phyloP scores from a whole-genome alignment of 2,888 invertebrate species.

The Ephialtes manifestator region DNA sequence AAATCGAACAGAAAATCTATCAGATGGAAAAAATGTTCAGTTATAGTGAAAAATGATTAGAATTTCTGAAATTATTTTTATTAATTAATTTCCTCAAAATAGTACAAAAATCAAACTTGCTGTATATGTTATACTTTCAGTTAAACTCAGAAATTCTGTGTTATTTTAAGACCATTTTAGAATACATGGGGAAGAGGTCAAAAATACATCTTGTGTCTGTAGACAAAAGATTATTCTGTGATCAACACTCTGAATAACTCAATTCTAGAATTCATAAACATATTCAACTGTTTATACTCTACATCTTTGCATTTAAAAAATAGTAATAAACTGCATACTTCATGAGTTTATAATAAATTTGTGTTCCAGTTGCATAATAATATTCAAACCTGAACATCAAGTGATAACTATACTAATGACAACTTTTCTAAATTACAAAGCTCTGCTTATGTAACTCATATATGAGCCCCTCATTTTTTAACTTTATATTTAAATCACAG shows the following conservation, averaged over 20 bases:
- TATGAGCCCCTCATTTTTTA: not conserved
- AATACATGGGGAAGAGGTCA: not conserved
- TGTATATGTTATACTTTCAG: not conserved
- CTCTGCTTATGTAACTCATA: not conserved
- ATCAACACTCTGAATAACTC: not conserved
- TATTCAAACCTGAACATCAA: not conserved
- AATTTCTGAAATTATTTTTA: not conserved
- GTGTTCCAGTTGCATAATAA: not conserved
- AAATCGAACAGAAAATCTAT: not conserved
- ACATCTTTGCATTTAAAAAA: not conserved
- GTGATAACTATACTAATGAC: not conserved
- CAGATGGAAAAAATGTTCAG: not conserved
- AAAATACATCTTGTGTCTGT: not conserved
- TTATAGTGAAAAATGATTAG: not conserved
- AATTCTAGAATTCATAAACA: not conserved
- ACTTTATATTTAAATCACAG: not conserved
- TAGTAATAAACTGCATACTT: not conserved
- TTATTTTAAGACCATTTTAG: not conserved
- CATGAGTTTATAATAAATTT: not conserved
- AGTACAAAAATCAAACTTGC: not conserved
- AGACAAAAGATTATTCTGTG: not conserved
- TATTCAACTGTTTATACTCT: not conserved
- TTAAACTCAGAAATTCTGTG: not conserved
- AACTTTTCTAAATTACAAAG: not conserved
- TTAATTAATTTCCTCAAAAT: not conserved